Percentiles rank a stretch among this genome's conserved stretches.
Evolutionary conservation across 2,888 invertebrate species (phyloP).

Genomic region (Pantelozetes paolii): DNA sequence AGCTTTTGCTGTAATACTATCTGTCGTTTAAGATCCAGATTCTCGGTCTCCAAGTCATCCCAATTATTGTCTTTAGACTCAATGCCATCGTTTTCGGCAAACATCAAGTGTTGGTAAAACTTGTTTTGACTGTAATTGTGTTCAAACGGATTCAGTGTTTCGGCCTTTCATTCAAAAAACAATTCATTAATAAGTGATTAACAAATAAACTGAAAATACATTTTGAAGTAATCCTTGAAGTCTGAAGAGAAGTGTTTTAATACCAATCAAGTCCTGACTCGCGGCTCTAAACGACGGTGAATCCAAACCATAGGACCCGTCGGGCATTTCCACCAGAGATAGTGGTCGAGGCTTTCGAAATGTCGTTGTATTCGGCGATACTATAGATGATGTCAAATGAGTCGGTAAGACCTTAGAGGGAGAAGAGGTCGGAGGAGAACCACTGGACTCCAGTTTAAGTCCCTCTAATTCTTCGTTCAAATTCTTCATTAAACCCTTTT

Average conservation of each 20-base stretch:
- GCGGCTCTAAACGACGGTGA: constrained; percentile 45
- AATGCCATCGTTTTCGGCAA: neutral
- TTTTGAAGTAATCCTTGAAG: constrained; percentile 47
- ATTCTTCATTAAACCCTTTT: neutral
- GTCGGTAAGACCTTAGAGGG: neutral
- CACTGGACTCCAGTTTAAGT: constrained; percentile 20
- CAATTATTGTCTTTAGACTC: neutral
- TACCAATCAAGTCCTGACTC: constrained; percentile 47
- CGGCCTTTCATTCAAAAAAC: constrained; percentile 43
- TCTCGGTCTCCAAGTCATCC: constrained; percentile 43
- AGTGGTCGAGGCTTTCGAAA: constrained; percentile 47
- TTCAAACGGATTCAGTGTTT: constrained; percentile 48
- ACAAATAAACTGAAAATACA: constrained; percentile 30
- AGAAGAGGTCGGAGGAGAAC: neutral
- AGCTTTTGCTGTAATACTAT: constrained; percentile 60
- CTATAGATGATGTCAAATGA: constrained; percentile 3
- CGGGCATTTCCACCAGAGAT: constrained; percentile 45
- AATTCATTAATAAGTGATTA: neutral
- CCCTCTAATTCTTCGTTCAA: constrained; percentile 11
- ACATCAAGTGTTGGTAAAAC: constrained; percentile 5
- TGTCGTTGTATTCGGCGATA: neutral
- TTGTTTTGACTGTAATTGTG: constrained; percentile 30
- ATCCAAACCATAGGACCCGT: constrained; percentile 46
- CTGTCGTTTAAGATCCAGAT: constrained; percentile 46
- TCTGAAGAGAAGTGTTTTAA: constrained; percentile 46